A percentile compares a stretch with the other conserved stretches of the same genome.
Evolutionary conservation across 2,113 vertebrate genomes (phyloP).

Genomic region (Pitta sordida): DNA sequence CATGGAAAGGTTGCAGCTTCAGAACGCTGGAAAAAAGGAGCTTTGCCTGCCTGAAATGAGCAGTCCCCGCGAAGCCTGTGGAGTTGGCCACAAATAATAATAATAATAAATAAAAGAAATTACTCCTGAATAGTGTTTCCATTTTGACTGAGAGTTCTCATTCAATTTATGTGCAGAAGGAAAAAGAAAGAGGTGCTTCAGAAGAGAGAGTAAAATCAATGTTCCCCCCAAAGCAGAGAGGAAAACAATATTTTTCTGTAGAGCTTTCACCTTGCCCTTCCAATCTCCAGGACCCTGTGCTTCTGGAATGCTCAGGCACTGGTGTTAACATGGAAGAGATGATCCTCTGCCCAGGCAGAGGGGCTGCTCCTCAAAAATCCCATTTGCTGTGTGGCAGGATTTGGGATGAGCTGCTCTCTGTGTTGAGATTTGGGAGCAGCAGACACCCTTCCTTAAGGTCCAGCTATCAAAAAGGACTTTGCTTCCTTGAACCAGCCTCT

Average conservation of each 20-base stretch:
- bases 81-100: neutral
- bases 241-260: neutral
- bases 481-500: neutral
- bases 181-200: neutral
- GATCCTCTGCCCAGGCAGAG: neutral
- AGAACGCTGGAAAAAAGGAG: neutral
- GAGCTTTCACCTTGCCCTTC: neutral
- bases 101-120: neutral
- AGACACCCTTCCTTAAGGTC: neutral
- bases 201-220: neutral
- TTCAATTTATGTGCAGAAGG: neutral
- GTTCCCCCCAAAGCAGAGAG: neutral
- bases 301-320: neutral
- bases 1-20: constrained; percentile 37
- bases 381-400: neutral
- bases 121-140: neutral
- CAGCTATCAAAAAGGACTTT: neutral
- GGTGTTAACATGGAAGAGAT: neutral
- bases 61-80: neutral
- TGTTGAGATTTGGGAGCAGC: neutral
- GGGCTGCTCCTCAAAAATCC: neutral
- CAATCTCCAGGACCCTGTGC: neutral
- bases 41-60: neutral
- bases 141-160: neutral
- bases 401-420: neutral